phyloP scores from a whole-genome alignment of 1,140 invertebrate genomes.

The Drosophila melanica region DNA sequence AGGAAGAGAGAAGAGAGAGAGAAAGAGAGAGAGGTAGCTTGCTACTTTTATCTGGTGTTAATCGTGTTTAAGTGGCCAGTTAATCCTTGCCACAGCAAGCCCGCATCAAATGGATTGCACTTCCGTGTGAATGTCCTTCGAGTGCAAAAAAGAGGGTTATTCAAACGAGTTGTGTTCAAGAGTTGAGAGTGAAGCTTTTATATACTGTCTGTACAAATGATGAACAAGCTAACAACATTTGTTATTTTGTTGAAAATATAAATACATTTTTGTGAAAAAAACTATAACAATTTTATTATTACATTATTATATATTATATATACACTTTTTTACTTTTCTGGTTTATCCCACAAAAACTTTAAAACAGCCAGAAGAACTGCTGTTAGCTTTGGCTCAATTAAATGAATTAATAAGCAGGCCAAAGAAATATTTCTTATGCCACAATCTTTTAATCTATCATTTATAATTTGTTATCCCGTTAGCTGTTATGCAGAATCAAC shows the following conservation, averaged over 20 bases:
- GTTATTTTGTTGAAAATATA: no score
- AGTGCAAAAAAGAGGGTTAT: constrained; percentile 42
- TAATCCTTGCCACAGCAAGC: constrained; percentile 58
- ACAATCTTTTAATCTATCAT: constrained; percentile 12
- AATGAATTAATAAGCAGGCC: constrained; percentile 4
- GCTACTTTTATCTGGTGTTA: constrained; percentile 15
- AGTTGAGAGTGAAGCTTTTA: no score
- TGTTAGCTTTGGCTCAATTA: not conserved
- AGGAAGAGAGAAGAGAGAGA: not conserved
- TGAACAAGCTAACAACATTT: no score
- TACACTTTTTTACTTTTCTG: no score
- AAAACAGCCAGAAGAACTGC: not conserved
- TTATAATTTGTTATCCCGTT: constrained; percentile 10
- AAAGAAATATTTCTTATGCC: constrained; percentile 2
- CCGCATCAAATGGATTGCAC: constrained; percentile 59
- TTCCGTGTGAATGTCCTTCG: constrained; percentile 53
- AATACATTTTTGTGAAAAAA: no score
- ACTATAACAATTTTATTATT: no score
- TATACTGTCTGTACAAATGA: no score
- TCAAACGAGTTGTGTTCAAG: not conserved
- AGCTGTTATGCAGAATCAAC: not conserved
- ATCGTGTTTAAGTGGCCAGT: constrained; percentile 77
- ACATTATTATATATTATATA: no score
- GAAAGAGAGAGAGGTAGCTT: constrained; percentile 1
- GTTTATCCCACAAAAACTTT: not conserved